phyloP scores from a whole-genome alignment of 2,797 vertebrate species.

The Melanotaenia pygmaea region DNA sequence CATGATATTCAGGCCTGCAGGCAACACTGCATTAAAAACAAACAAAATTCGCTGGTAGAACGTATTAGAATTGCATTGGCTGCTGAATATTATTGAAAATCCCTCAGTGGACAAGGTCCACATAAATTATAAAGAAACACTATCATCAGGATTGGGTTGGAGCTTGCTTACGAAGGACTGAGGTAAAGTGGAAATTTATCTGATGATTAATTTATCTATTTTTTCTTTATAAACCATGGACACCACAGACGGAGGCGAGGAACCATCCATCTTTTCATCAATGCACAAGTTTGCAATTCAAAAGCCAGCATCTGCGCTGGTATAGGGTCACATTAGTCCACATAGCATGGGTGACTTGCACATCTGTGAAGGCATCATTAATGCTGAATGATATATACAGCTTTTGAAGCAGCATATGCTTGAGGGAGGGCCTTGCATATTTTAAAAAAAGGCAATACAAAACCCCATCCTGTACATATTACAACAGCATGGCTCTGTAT shows the following conservation, averaged over 20 bases:
- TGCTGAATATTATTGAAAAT: not conserved
- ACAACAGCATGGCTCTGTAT: not conserved
- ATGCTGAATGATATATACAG: constrained; percentile 1
- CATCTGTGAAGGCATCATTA: constrained; percentile 1
- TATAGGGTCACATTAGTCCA: not conserved
- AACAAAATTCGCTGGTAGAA: not conserved
- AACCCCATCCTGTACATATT: not conserved
- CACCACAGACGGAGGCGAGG: not conserved
- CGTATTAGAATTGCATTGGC: not conserved
- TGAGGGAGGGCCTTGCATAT: not conserved
- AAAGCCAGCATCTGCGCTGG: constrained; percentile 1
- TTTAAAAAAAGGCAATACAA: not conserved
- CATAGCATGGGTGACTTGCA: not conserved
- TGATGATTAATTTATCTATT: not conserved
- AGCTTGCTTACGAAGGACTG: not conserved
- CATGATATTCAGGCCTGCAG: constrained; percentile 1
- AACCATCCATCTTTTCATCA: not conserved
- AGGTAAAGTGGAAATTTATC: not conserved
- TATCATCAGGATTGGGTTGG: not conserved
- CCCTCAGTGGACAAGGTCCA: not conserved
- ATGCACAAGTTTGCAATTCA: not conserved
- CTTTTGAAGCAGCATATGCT: not conserved
- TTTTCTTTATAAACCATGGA: not conserved
- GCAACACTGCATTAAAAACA: not conserved
- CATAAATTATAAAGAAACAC: not conserved